Percentiles rank a stretch among this genome's conserved stretches.
These are phyloP conservation scores for Therioaphis trifolii DNA, from an alignment of 2,888 invertebrate species.

Conservation along the genomic window DNA sequence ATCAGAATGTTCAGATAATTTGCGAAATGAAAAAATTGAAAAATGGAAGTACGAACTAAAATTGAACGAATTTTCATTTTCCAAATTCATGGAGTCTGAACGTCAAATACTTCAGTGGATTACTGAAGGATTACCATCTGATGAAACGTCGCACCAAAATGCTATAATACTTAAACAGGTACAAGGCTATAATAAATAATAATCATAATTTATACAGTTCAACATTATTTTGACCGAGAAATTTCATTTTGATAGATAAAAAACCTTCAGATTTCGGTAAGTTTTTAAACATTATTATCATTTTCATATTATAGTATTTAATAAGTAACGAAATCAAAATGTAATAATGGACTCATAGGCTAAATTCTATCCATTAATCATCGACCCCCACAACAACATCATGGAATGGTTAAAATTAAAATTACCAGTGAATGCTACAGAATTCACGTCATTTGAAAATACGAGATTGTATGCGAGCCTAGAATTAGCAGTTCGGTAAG, in stretches of 20 bases:
- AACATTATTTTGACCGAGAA: not conserved
- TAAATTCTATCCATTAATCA: conserved; percentile 75
- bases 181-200: conserved; percentile 63
- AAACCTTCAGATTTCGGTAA: conserved; percentile 43
- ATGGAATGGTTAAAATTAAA: conserved; percentile 83
- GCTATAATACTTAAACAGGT: conserved; percentile 83
- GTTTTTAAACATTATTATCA: not conserved
- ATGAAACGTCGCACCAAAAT: conserved; percentile 83
- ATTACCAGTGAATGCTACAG: conserved; percentile 75
- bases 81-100: conserved; percentile 75
- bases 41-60: conserved; percentile 68
- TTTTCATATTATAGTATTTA: not conserved
- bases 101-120: conserved; percentile 87
- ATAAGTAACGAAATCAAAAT: not conserved
- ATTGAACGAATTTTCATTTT: conserved; percentile 71
- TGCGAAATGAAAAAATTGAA: conserved; percentile 70
- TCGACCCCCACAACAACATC: conserved; percentile 91
- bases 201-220: conserved; percentile 21
- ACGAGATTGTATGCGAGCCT: conserved; percentile 79
- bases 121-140: conserved; percentile 84
- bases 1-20: conserved; percentile 77
- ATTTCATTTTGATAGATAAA: conserved; percentile 31
- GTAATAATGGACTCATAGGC: conserved; percentile 20
- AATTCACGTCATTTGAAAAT: conserved; percentile 82
- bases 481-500: conserved; percentile 78